A percentile compares a stretch with the other conserved stretches of the same genome.
Conservation (phyloP, 2,113 vertebrate genomes). For the Varanus komodoensis region DNA sequence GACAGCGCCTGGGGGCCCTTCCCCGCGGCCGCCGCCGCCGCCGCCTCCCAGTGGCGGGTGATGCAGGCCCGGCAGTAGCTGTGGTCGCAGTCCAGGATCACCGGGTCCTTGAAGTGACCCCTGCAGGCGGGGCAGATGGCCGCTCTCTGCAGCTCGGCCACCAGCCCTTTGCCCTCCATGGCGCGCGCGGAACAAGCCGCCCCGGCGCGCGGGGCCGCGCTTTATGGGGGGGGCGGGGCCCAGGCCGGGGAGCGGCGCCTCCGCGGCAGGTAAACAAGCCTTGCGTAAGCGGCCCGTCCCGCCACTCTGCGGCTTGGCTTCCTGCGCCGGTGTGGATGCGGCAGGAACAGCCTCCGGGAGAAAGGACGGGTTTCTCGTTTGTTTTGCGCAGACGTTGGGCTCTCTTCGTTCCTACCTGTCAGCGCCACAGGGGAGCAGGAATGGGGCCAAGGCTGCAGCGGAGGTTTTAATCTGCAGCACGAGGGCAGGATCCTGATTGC, state of each 20-base stretch:
- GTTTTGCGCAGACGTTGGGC: background rate
- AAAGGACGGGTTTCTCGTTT: background rate
- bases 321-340: background rate
- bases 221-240: slow-evolving; percentile 46
- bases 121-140: slow-evolving; percentile 72
- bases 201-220: no score
- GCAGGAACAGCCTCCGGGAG: background rate
- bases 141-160: slow-evolving; percentile 73
- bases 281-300: slow-evolving; percentile 71
- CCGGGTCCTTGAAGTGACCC: slow-evolving; percentile 74
- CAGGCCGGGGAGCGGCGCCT: background rate
- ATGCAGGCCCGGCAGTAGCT: slow-evolving; percentile 76
- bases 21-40: background rate
- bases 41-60: slow-evolving; percentile 56
- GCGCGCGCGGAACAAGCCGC: no score
- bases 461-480: background rate
- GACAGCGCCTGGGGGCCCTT: slow-evolving; percentile 25
- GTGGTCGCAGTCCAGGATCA: slow-evolving; percentile 76
- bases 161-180: slow-evolving; percentile 54
- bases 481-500: slow-evolving; percentile 30
- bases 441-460: background rate
- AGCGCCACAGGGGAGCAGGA: background rate
- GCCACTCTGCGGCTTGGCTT: slow-evolving; percentile 37
- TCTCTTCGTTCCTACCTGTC: background rate
- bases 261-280: slow-evolving; percentile 68